Evolutionary conservation across 2,797 vertebrate genomes (phyloP).

Genomic region (Sebastes jordani): DNA sequence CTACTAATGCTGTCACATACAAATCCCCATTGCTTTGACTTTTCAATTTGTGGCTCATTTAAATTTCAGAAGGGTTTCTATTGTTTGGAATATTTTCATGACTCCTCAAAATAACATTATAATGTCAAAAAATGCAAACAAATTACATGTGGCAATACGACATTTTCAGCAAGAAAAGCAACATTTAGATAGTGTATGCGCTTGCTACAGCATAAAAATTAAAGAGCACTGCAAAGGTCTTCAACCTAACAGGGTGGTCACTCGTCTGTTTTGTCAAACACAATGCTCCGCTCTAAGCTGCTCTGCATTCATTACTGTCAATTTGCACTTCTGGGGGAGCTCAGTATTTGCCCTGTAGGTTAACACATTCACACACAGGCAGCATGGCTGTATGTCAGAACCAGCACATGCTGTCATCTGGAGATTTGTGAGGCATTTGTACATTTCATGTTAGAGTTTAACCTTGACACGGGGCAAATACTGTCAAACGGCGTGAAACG

Average conservation of each 20-base stretch:
- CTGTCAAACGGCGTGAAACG: conserved; percentile 20
- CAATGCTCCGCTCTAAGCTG: conserved; percentile 50
- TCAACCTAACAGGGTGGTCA: conserved; percentile 58
- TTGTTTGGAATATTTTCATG: not conserved
- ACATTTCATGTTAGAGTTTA: conserved; percentile 48
- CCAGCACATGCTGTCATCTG: conserved; percentile 43
- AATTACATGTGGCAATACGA: not conserved
- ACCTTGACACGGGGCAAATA: conserved; percentile 52
- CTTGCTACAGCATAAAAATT: not conserved
- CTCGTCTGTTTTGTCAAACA: conserved; percentile 42
- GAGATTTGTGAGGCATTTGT: conserved; percentile 55
- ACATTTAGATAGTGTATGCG: not conserved
- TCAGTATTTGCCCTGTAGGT: conserved; percentile 60
- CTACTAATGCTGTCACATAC: not conserved
- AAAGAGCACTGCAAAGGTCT: conserved; percentile 39
- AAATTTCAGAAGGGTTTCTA: not conserved
- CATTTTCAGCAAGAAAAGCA: not conserved
- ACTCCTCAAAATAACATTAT: not conserved
- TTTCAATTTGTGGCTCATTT: conserved; percentile 7
- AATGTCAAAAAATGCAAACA: not conserved
- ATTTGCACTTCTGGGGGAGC: conserved; percentile 56
- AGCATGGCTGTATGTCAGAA: conserved; percentile 42
- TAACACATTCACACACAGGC: conserved; percentile 63
- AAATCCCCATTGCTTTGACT: not conserved
- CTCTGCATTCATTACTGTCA: conserved; percentile 80